phyloP scores from a whole-genome alignment of 2,888 invertebrate genomes.

The Operophtera brumata region DNA sequence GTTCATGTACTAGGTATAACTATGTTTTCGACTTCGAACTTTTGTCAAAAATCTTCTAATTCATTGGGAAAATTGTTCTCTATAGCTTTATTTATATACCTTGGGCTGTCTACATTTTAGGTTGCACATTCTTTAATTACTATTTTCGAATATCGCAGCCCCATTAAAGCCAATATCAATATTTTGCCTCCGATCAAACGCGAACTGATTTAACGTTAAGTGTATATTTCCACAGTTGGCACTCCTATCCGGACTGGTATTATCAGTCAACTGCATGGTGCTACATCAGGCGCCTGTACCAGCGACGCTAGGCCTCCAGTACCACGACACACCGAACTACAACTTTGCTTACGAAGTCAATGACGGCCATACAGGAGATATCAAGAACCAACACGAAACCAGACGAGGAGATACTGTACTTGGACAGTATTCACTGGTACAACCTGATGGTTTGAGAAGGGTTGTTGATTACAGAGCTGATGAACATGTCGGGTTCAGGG shows the following conservation, averaged over 20 bases:
- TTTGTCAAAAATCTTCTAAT: too few species aligned
- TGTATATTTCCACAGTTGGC: constrained; percentile 22
- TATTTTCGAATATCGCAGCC: too few species aligned
- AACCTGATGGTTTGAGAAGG: constrained; percentile 78
- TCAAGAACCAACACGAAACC: constrained; percentile 77
- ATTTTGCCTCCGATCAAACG: too few species aligned
- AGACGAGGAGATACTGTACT: constrained; percentile 74
- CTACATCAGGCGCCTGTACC: constrained; percentile 53
- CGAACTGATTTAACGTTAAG: neutral
- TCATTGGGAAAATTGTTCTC: too few species aligned
- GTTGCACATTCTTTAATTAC: too few species aligned
- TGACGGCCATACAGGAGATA: constrained; percentile 76
- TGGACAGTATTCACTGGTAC: constrained; percentile 77
- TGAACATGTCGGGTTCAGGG: constrained; percentile 76
- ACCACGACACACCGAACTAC: constrained; percentile 64
- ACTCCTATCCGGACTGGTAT: constrained; percentile 46
- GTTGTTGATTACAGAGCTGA: constrained; percentile 80
- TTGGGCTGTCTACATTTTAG: too few species aligned
- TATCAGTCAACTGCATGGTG: constrained; percentile 61
- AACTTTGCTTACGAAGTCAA: constrained; percentile 80
- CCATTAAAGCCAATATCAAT: too few species aligned
- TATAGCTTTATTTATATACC: too few species aligned
- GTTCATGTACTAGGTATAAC: neutral
- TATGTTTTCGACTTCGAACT: too few species aligned
- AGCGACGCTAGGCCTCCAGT: constrained; percentile 38